Base-by-base conservation (phyloP, 2,797 vertebrate species). In the Masticophis lateralis region DNA sequence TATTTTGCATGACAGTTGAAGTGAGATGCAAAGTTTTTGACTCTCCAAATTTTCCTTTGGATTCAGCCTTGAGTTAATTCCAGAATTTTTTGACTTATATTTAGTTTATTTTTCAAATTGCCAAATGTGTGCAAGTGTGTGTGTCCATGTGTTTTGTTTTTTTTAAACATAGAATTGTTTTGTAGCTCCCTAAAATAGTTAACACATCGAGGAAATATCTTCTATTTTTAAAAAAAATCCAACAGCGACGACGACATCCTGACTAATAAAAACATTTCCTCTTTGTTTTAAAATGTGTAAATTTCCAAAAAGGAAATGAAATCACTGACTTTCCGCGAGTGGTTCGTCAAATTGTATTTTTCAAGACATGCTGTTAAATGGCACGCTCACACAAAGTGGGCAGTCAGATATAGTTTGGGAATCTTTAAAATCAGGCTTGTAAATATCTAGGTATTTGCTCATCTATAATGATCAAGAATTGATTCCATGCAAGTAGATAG, bases 121-220 rank as follows among this genome's bases (percentile, higher is more conserved):
- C 37, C 37, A 83, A 47, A 83, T 47, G 37, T 1, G 18, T 43
- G 20, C 74, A 43, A 79, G 3, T 11, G 20, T 47, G 74, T 47
- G 3, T 74, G n/a, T 47, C 14, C 14, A 0, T 47, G 20, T 83
- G 37, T 69, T 66, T 4, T 37, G 3, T 18, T 25, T 25, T 1
- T 37, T 74, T 32, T 0, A 51, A 51, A 22, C 18, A 43, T 79
- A 43, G 74, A 79, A 53, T 60, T 93, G 32, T 27, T 28, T 59
- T 51, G 3, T 59, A 28, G 53, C 25, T 83, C 74, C 9, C 20
- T 88, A 86, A 53, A 60, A 88, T 20, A 87, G 8, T 88, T 27
- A 93, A 60, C 37, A 91, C 86, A 79, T 90, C 53, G 87, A 79
- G 90, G 90, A 87, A 93, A 88, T 61, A 74, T 13, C 59, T 53